phyloP scores from a whole-genome alignment of 1,140 invertebrate species.

The Drosophila sechellia region DNA sequence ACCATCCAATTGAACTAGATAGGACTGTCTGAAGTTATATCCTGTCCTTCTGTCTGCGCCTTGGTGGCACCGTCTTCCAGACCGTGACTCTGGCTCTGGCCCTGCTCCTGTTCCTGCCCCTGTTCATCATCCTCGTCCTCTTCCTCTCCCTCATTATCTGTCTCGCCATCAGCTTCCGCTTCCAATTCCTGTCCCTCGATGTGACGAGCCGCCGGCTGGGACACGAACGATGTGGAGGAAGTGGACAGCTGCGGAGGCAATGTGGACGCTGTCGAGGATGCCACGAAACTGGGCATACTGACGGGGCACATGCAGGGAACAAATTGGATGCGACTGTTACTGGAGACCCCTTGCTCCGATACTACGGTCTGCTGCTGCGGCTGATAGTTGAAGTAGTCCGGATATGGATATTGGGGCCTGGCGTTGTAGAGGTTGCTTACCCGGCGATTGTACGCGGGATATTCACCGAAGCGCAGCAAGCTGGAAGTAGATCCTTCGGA shows the following conservation, averaged over 20 bases:
- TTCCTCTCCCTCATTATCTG: slow-evolving; percentile 10
- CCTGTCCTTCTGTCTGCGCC: slow-evolving; percentile 30
- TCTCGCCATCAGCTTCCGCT: slow-evolving; percentile 23
- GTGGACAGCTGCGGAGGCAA: slow-evolving; percentile 25
- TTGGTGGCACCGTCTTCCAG: slow-evolving; percentile 15
- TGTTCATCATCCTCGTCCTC: slow-evolving; percentile 23
- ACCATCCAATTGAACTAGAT: slow-evolving; percentile 24
- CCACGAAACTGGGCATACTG: slow-evolving; percentile 56
- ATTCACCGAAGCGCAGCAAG: slow-evolving; percentile 52
- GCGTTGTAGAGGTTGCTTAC: slow-evolving; percentile 71
- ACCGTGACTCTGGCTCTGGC: neutral
- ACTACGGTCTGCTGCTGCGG: slow-evolving; percentile 23
- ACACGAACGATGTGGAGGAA: neutral
- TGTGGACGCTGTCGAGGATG: slow-evolving; percentile 16
- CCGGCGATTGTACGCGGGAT: slow-evolving; percentile 72
- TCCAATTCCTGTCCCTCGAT: slow-evolving; percentile 53
- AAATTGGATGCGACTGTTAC: slow-evolving; percentile 65
- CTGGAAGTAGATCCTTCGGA: slow-evolving; percentile 26
- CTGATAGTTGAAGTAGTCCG: slow-evolving; percentile 79
- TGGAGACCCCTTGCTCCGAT: slow-evolving; percentile 8
- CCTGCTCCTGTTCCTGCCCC: slow-evolving; percentile 7
- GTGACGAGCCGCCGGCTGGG: slow-evolving; percentile 47
- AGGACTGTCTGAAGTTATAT: slow-evolving; percentile 60
- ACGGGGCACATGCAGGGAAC: slow-evolving; percentile 83
- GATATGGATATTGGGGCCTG: slow-evolving; percentile 78